Conservation (phyloP, 23 tunicate species). For the Ascidia mentula region DNA sequence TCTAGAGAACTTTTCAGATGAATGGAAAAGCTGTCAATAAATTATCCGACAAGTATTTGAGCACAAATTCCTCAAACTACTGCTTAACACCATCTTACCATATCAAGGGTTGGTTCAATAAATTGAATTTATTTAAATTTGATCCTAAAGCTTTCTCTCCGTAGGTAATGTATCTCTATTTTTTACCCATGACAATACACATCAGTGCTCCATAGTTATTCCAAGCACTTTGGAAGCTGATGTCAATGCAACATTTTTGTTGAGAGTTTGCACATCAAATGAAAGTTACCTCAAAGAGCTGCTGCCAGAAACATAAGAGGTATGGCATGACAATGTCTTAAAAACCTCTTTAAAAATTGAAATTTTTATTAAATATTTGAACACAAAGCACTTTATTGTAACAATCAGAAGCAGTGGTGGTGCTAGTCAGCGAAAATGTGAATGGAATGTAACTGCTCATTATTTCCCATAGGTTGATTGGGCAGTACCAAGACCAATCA, state of each 20-base stretch:
- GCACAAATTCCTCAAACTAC: background rate
- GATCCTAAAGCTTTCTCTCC: background rate
- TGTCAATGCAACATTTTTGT: background rate
- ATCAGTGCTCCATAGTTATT: background rate
- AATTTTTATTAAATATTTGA: background rate
- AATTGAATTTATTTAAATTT: background rate
- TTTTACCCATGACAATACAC: background rate
- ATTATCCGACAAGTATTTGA: background rate
- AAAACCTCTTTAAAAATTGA: background rate
- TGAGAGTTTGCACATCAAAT: background rate
- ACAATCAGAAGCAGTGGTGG: background rate
- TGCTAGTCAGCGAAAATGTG: background rate
- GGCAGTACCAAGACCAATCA: background rate
- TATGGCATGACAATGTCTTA: background rate
- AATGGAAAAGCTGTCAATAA: background rate
- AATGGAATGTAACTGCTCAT: background rate
- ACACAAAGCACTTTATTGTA: background rate
- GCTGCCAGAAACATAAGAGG: background rate
- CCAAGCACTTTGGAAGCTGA: background rate
- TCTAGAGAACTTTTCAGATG: background rate
- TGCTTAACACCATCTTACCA: background rate
- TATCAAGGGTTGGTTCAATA: background rate
- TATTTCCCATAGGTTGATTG: conserved; percentile 3
- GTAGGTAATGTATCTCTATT: background rate
- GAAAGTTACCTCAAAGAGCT: background rate